Evolutionary conservation across 2,113 vertebrate species (phyloP).

Genomic region (Phrynocephalus versicolor): DNA sequence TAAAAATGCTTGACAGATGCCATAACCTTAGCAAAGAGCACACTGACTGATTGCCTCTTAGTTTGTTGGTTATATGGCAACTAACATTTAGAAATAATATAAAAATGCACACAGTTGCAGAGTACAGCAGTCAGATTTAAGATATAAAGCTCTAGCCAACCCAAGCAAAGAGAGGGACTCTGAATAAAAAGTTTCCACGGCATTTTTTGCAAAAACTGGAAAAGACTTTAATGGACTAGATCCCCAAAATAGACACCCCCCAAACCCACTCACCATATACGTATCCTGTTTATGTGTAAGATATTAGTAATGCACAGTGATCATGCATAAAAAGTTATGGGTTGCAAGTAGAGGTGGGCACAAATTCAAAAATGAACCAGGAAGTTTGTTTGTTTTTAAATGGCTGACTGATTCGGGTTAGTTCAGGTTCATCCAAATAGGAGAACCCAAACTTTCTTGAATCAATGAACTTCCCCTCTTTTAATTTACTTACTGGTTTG

Average conservation of each 20-base stretch:
- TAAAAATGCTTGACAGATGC: neutral
- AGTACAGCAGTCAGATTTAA: neutral
- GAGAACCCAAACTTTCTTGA: too few relatives aligned
- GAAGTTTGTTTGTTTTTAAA: too few relatives aligned
- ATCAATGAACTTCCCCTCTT: too few relatives aligned
- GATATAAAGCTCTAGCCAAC: neutral
- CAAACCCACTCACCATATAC: neutral
- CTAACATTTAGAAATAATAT: neutral
- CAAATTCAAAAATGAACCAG: too few relatives aligned
- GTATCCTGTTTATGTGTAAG: neutral
- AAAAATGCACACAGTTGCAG: neutral
- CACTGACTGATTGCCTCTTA: slow-evolving; percentile 6
- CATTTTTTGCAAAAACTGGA: neutral
- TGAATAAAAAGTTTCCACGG: neutral
- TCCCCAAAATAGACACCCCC: neutral
- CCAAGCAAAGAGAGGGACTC: neutral
- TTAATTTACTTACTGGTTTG: too few relatives aligned
- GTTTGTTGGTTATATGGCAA: neutral
- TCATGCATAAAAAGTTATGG: too few relatives aligned
- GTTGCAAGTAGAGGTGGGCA: too few relatives aligned
- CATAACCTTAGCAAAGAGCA: slow-evolving; percentile 19
- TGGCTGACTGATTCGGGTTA: too few relatives aligned
- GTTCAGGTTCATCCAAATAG: too few relatives aligned
- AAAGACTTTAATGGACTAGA: neutral
- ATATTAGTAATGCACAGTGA: too few relatives aligned